Conservation (phyloP, 2,113 vertebrate genomes). For the Marcusenius ussheri region DNA sequence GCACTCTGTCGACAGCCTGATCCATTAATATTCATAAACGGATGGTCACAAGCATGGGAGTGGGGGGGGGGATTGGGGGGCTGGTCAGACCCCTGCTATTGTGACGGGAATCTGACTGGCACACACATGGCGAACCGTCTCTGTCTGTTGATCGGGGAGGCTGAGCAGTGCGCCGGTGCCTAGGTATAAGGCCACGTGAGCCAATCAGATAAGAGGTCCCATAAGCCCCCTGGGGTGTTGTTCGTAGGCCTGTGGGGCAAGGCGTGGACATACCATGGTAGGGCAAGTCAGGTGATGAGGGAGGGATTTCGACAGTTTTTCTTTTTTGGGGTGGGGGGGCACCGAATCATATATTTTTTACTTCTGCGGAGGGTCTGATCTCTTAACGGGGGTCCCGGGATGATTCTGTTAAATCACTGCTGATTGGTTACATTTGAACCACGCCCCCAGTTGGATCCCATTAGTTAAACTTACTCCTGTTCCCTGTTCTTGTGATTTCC, state of each 20-base stretch:
- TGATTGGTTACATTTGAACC: neutral
- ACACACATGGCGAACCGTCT: neutral
- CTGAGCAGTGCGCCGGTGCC: neutral
- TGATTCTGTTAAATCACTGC: neutral
- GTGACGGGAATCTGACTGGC: neutral
- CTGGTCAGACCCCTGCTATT: neutral
- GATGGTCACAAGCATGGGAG: neutral
- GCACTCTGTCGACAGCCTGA: neutral
- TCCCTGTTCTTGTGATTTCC: neutral
- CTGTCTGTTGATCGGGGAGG: neutral
- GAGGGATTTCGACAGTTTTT: neutral
- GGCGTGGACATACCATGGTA: neutral
- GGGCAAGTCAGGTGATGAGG: neutral
- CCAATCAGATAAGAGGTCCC: neutral
- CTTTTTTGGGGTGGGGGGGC: neutral
- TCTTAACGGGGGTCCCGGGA: too few relatives aligned
- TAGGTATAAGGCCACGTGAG: neutral
- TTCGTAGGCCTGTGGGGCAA: neutral
- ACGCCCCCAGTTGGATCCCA: neutral
- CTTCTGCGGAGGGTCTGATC: too few relatives aligned
- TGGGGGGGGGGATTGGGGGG: neutral
- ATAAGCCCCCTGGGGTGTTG: neutral
- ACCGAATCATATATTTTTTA: too few relatives aligned
- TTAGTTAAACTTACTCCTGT: neutral
- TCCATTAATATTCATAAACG: conserved; percentile 17